Base-by-base conservation (phyloP, 2,797 vertebrate genomes). In the Enteromius treurensis region DNA sequence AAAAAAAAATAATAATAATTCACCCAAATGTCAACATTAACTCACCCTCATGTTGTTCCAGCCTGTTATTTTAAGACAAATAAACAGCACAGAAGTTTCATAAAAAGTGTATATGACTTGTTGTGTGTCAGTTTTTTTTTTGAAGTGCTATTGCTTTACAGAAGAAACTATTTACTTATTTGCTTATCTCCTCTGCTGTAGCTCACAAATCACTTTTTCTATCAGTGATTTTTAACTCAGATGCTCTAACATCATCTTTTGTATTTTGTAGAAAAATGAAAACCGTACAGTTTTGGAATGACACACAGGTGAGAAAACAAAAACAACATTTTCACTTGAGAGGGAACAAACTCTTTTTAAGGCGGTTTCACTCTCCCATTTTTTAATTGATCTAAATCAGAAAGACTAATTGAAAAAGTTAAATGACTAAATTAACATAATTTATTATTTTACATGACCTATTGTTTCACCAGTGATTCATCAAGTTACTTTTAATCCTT, bases 361-460 rank as follows among this genome's bases (percentile, higher is more conserved):
- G 64, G 17, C 32, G 17, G 64, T 37, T 37, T 67, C 19, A 10
- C 6, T 65, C 17, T 55, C 29, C 29, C 3, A 69, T 29, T 62
- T 23, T 40, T 9, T 77, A 62, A 42, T 62, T 77, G 1, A 5
- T 23, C 74, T 55, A n/a, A 60, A 37, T 55, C 74, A 45, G 17
- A 77, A 62, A 0, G 0, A 64, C 58, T 64, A 64, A 45, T 77
- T 62, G 75, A 77, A 62, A 29, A 58, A 26, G 55, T 9, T 60
- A 64, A 77, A 64, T 77, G 37, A 40, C 9, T 80, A 58, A 80
- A 58, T 21, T 5, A 80, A 80, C 26, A 29, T 70, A 1, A 58
- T 55, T 55, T 11, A 26, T 70, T 23, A 58, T 29, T 69, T 58
- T 21, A 29, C 77, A 64, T 67, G 77, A 67, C 60, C 77, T 65